phyloP scores from a whole-genome alignment of 2,797 vertebrate species.

The Dryobates pubescens region DNA sequence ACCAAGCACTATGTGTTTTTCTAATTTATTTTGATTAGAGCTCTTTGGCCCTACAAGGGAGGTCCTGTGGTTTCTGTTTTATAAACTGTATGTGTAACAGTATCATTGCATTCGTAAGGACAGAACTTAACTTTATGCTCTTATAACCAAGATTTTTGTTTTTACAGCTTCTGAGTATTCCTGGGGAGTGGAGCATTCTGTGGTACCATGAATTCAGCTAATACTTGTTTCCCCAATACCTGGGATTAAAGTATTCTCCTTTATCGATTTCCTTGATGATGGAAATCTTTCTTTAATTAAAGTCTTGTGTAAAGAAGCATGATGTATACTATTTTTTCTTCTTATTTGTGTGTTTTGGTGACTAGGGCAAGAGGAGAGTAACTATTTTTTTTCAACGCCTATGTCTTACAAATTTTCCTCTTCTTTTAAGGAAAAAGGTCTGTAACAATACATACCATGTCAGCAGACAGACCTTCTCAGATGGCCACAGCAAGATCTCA shows the following conservation, averaged over 20 bases:
- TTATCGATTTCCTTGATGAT: not conserved
- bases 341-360: not conserved
- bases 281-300: not conserved
- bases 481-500: not conserved
- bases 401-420: not conserved
- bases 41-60: not conserved
- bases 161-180: not conserved
- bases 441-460: rapidly evolving
- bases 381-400: not conserved
- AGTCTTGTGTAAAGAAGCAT: not conserved
- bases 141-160: not conserved
- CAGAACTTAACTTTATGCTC: not conserved
- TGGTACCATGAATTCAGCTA: not conserved
- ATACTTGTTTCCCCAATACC: not conserved
- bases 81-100: not conserved
- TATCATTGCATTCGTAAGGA: not conserved
- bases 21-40: not conserved
- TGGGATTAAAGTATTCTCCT: not conserved
- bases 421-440: not conserved
- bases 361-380: not conserved
- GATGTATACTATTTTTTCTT: not conserved
- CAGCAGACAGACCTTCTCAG: not conserved
- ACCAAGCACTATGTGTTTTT: too few species aligned
- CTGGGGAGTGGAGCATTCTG: not conserved
- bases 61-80: constrained; percentile 28